Base-by-base conservation (phyloP, 1,140 invertebrate species). In the Rhagoletis zephyria region DNA sequence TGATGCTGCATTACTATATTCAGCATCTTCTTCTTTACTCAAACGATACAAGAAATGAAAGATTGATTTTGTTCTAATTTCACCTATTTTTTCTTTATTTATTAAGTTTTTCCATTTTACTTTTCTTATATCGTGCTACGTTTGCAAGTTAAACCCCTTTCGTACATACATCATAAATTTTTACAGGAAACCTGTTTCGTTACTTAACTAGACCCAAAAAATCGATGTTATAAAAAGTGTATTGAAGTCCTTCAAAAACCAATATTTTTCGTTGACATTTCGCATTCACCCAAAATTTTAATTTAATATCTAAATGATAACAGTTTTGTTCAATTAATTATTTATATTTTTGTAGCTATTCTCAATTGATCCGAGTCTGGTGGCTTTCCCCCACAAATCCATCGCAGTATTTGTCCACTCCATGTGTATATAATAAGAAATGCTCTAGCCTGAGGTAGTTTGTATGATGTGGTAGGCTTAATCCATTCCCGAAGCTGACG, bases 361-460 rank as follows among this genome's bases (percentile, higher is more conserved):
- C 30, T 63, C 30, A 48, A 81, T 56, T 5, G 16, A 77, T 51
- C 6, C 45, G 70, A 51, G 14, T 77, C n/a, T 81, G 6, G 45
- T 81, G 19, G 9, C 48, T 4, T 56, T 56, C 45, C 40, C 48
- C 16, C 74, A 81, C 74, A 56, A 81, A 81, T 81, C 48, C 30
- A 30, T n/a, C 59, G 30, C 85, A 61, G 12, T 81, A 5, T 19
- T 81, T 56, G n/a, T 59, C 48, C 74, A 59, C 56, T 81, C 48
- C 48, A n/a, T 81, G 74, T 81, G 48, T 81, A 81, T 81, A 70
- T 45, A 87, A 51, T 74, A 86, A 88, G 77, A 88, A 88, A 88
- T 88, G 87, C 87, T 87, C 70, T 65, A 88, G 87, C 85, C 87
- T 88, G 87, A 88, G 87, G 87, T 88, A 88, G 87, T 88, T 88